These are phyloP conservation scores for Pipra filicauda DNA, from an alignment of 2,113 vertebrate genomes.

Conservation along the genomic window DNA sequence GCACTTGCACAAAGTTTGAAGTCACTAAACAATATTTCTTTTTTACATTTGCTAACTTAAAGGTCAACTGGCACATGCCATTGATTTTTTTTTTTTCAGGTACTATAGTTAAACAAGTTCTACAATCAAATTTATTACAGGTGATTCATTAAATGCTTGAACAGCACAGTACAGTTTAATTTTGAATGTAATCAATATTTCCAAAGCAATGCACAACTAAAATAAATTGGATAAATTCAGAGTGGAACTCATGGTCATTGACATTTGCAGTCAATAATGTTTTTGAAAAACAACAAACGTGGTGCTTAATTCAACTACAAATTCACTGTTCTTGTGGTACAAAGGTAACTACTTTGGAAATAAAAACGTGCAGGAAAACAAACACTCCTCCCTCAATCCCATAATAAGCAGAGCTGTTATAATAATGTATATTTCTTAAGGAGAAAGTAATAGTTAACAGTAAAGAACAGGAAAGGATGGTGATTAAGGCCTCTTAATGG, in stretches of 20 bases:
- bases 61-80: slow-evolving; percentile 55
- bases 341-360: slow-evolving; percentile 13
- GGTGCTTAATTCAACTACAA: slow-evolving; percentile 50
- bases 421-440: not conserved
- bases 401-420: not conserved
- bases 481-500: not conserved
- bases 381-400: not conserved
- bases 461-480: not conserved
- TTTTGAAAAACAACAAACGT: slow-evolving; percentile 53
- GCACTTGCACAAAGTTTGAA: not conserved
- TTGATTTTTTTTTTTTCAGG: slow-evolving; percentile 57
- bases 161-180: slow-evolving; percentile 49
- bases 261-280: slow-evolving; percentile 57
- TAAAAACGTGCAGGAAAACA: not conserved
- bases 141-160: slow-evolving; percentile 51
- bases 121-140: slow-evolving; percentile 65
- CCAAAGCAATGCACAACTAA: slow-evolving; percentile 51
- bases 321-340: slow-evolving; percentile 56
- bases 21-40: not conserved
- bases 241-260: slow-evolving; percentile 27
- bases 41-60: slow-evolving; percentile 33
- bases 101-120: slow-evolving; percentile 58
- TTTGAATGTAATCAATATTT: slow-evolving; percentile 71
- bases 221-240: slow-evolving; percentile 45
- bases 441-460: not conserved